Percentiles rank a stretch among this genome's conserved stretches.
Conservation (phyloP, 2,888 invertebrate genomes). For the Cerceris rybyensis region DNA sequence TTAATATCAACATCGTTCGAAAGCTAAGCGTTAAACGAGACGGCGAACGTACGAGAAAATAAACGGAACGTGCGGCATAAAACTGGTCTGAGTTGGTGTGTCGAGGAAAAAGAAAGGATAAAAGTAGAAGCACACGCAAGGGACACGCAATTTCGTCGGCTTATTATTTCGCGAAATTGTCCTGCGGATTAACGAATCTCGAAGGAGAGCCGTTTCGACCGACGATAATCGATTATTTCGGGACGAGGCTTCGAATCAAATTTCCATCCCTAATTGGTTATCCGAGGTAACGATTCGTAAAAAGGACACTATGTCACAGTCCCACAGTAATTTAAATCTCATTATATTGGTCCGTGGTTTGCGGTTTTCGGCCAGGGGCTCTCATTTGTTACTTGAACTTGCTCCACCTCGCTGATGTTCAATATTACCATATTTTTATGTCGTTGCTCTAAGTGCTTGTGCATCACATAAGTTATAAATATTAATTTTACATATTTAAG, state of each 20-base stretch:
- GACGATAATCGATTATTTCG: conserved; percentile 67
- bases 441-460: too few species aligned
- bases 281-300: conserved; percentile 69
- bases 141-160: not conserved
- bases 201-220: conserved; percentile 35
- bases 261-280: conserved; percentile 75
- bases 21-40: too few species aligned
- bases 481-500: too few species aligned
- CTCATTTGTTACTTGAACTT: conserved; percentile 66
- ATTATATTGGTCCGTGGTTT: conserved; percentile 80
- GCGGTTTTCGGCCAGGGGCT: conserved; percentile 78
- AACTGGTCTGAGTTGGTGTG: too few species aligned
- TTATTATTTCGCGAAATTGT: conserved; percentile 32
- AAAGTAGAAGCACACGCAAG: not conserved
- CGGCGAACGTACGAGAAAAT: too few species aligned
- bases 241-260: conserved; percentile 72
- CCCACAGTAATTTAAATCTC: conserved; percentile 81
- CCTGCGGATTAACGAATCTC: conserved; percentile 48
- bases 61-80: too few species aligned
- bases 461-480: too few species aligned
- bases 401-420: too few species aligned
- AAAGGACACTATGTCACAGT: conserved; percentile 79
- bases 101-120: not conserved
- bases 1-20: too few species aligned
- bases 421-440: too few species aligned